Evolutionary conservation across 1,140 invertebrate species (phyloP), one percentile per base, ranked within the genome.

Genomic region (Cherax destructor): DNA sequence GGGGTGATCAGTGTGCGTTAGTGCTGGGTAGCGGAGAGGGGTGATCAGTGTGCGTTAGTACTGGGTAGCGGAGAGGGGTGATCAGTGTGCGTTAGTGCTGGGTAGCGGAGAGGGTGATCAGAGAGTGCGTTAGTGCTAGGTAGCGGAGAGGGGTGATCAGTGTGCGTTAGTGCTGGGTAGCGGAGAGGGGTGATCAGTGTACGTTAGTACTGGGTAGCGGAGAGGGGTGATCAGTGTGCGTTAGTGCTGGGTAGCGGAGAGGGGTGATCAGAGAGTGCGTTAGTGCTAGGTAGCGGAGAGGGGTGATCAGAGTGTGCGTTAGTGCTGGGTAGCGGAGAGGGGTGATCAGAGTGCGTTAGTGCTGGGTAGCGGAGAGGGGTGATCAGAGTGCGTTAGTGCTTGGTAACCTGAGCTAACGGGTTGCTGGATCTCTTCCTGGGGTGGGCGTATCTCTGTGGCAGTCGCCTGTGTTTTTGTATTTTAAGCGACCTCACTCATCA

Each of bases 31-130:
- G n/a, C n/a, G n/a, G n/a, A n/a, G n/a, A n/a, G n/a, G 30, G 65
- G 65, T 69, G 21, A 74, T 74, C 69, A 10, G 30, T 30, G 69
- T 74, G 69, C 5, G 30, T 74, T n/a, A 74, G 69, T 30, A 7
- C 30, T 74, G 6, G 69, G 69, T 74, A 74, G n/a, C n/a, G n/a
- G n/a, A n/a, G n/a, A n/a, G n/a, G 30, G 65, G 65, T 69, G 21
- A 74, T 74, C 69, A 10, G 30, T 30, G 69, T 74, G 69, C 5
- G 30, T 74, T n/a, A 74, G 69, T 30, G n/a, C 30, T 74, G 6
- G 69, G 69, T 74, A 74, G n/a, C n/a, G n/a, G n/a, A n/a, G n/a
- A n/a, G 30, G 65, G 65, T 69, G 21, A 74, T 74, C 69, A n/a
- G n/a, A 10, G 30, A 74, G 69, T 74, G 69, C 5, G 30, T 74